phyloP scores from a whole-genome alignment of 2,113 vertebrate species.

The Callipepla californica region DNA sequence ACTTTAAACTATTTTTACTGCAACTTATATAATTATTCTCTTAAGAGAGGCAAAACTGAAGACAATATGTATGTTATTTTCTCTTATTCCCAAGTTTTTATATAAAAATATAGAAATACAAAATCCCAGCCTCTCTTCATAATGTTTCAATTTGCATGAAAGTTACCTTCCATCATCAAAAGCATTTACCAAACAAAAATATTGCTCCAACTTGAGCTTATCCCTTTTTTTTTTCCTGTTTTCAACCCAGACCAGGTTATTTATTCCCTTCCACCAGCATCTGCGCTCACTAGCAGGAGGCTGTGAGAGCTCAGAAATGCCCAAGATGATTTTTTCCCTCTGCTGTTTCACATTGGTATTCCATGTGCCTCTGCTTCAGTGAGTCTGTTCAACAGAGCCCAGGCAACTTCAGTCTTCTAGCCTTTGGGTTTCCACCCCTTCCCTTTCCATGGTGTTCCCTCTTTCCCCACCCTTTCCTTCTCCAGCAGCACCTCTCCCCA shows the following conservation, averaged over 20 bases:
- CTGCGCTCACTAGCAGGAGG: neutral
- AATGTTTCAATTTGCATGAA: neutral
- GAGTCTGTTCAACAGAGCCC: neutral
- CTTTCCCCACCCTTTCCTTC: neutral
- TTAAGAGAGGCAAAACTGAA: neutral
- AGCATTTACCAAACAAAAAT: neutral
- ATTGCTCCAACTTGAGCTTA: neutral
- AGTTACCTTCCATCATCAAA: neutral
- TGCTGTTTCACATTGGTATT: neutral
- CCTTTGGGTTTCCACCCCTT: neutral
- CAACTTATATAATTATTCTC: neutral
- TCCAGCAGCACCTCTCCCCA: neutral
- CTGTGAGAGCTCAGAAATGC: neutral
- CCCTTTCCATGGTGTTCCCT: neutral
- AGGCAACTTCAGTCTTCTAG: neutral
- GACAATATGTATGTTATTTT: neutral
- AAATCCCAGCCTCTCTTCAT: neutral
- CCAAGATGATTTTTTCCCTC: accelerated
- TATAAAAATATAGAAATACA: neutral
- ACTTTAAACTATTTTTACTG: neutral
- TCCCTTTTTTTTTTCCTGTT: neutral
- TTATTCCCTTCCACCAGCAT: neutral
- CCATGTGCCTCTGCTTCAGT: accelerated
- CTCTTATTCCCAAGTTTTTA: neutral
- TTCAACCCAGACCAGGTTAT: neutral